Evolutionary conservation across 64 coral and sea anemone species (phyloP).

Genomic region (Stichodactyla mertensii): DNA sequence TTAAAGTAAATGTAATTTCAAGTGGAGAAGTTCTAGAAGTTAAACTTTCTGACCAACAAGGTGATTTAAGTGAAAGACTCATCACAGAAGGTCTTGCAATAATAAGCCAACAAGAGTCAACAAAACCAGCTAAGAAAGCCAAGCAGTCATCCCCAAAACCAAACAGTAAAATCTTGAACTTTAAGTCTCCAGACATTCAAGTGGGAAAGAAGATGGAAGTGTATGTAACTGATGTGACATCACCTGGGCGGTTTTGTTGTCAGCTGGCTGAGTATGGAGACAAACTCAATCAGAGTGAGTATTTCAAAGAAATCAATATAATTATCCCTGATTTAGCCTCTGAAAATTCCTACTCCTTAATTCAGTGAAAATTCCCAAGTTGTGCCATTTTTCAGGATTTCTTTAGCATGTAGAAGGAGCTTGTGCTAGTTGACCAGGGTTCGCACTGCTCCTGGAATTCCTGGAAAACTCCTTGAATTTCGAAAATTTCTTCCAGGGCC

Average conservation of each 20-base stretch:
- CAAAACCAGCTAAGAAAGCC: neutral
- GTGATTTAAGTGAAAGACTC: constrained; percentile 37
- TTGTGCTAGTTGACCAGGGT: no score
- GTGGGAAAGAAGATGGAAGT: constrained; percentile 28
- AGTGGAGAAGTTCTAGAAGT: constrained; percentile 38
- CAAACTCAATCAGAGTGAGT: constrained; percentile 76
- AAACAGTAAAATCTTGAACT: neutral
- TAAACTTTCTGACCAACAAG: constrained; percentile 15
- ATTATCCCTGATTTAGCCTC: neutral
- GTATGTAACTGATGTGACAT: constrained; percentile 44
- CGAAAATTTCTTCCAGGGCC: no score
- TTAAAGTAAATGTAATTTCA: constrained; percentile 37
- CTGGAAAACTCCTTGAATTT: no score
- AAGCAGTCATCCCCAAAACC: neutral
- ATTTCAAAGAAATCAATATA: neutral
- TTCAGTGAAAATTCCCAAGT: no score
- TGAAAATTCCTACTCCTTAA: no score
- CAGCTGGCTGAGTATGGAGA: constrained; percentile 43
- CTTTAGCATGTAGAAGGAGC: no score
- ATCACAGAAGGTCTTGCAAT: constrained; percentile 5
- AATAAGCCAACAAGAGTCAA: neutral
- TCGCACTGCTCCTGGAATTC: no score
- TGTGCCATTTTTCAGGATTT: no score
- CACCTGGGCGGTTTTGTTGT: constrained; percentile 75
- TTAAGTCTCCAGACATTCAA: neutral